phyloP scores from a whole-genome alignment of 2,888 invertebrate genomes.

The Syrista parreyssii region DNA sequence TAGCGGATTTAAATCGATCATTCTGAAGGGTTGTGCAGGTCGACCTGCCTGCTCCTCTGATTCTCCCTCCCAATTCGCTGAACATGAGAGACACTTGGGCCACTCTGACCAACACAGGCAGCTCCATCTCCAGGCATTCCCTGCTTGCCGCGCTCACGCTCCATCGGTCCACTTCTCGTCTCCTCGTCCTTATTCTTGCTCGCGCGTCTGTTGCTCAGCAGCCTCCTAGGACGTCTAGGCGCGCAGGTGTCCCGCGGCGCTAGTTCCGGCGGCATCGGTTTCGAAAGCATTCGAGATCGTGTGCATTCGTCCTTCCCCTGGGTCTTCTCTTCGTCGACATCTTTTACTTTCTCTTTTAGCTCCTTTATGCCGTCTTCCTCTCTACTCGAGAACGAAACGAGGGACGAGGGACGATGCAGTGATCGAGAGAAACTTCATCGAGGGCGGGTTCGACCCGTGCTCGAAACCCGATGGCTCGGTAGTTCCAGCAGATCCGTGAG shows the following conservation, averaged over 20 bases:
- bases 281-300: slow-evolving; percentile 6
- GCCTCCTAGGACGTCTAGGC: slow-evolving; percentile 28
- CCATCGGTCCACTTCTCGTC: slow-evolving; percentile 18
- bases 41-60: slow-evolving; percentile 15
- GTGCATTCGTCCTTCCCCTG: slow-evolving; percentile 5
- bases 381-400: slow-evolving; percentile 9
- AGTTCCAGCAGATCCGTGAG: neutral
- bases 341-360: slow-evolving; percentile 5
- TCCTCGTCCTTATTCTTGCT: slow-evolving; percentile 10
- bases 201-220: slow-evolving; percentile 2
- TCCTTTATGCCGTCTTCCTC: neutral
- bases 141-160: neutral
- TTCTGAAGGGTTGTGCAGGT: slow-evolving; percentile 10
- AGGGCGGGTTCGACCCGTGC: slow-evolving; percentile 32
- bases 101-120: neutral
- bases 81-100: too few species aligned
- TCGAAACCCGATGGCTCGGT: slow-evolving; percentile 28
- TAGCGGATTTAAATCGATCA: neutral
- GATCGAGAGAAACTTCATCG: slow-evolving; percentile 28
- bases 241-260: slow-evolving; percentile 49
- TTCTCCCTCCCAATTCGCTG: slow-evolving; percentile 3
- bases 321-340: neutral
- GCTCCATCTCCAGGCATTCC: slow-evolving; percentile 3
- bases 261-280: slow-evolving; percentile 32
- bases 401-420: slow-evolving; percentile 19